Percentiles rank a stretch among this genome's conserved stretches.
Evolutionary conservation across 2,888 invertebrate genomes (phyloP).

Genomic region (Nebria brevicollis): DNA sequence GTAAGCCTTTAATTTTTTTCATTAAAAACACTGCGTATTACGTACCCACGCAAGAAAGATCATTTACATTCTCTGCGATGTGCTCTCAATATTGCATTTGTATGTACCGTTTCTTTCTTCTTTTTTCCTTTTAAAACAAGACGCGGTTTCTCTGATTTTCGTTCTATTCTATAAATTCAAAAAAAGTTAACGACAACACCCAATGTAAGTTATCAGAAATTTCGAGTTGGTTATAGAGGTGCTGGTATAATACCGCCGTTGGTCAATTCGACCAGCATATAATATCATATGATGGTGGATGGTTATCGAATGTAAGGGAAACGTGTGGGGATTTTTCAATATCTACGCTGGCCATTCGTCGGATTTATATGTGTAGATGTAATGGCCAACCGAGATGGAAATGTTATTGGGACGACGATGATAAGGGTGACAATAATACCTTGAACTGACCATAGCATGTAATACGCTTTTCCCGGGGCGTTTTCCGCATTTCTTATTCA

Average conservation of each 20-base stretch:
- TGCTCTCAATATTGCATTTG: constrained; percentile 3
- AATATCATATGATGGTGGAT: constrained; percentile 21
- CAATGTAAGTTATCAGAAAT: too few relatives aligned
- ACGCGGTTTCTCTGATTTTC: too few relatives aligned
- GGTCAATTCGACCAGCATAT: not conserved
- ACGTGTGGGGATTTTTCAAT: constrained; percentile 41
- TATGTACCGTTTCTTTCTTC: too few relatives aligned
- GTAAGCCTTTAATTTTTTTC: constrained; percentile 48
- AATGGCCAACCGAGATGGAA: constrained; percentile 30
- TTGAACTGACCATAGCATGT: constrained; percentile 23
- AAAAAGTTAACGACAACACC: too few relatives aligned
- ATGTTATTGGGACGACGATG: constrained; percentile 46
- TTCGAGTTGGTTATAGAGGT: too few relatives aligned
- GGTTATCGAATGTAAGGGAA: constrained; percentile 15
- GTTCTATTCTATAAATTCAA: too few relatives aligned
- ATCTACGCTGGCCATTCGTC: constrained; percentile 44
- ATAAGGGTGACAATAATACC: constrained; percentile 45
- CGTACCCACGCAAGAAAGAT: constrained; percentile 41
- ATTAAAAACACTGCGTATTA: constrained; percentile 44
- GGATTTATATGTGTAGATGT: constrained; percentile 37
- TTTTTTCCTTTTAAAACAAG: too few relatives aligned
- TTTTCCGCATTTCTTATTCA: constrained; percentile 37
- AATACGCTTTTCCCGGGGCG: too few relatives aligned
- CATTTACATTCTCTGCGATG: constrained; percentile 45
- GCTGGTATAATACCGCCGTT: not conserved